Percentiles rank a stretch among this genome's conserved stretches.
phyloP scores from a whole-genome alignment of 1,140 invertebrate genomes.

The Euborellia annulipes region DNA sequence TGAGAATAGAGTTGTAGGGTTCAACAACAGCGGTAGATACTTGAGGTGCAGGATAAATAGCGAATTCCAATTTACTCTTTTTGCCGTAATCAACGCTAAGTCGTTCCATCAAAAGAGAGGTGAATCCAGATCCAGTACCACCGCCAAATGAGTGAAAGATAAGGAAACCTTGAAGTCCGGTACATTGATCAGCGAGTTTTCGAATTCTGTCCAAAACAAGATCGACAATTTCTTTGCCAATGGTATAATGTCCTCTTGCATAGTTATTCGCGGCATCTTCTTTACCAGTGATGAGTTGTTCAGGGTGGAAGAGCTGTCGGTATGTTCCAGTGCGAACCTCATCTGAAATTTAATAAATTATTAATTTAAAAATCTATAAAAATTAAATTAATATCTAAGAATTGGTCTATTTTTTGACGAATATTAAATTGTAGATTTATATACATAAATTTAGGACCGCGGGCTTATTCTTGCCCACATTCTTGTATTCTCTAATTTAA shows the following conservation, averaged over 20 bases:
- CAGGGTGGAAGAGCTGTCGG: conserved; percentile 70
- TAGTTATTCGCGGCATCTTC: conserved; percentile 86
- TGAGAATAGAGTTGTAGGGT: conserved; percentile 76
- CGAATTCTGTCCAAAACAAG: conserved; percentile 60
- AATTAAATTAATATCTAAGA: no score
- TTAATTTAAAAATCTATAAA: no score
- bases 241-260: conserved; percentile 79
- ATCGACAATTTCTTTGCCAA: conserved; percentile 77
- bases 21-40: conserved; percentile 78
- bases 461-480: no score
- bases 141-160: conserved; percentile 83
- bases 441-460: no score
- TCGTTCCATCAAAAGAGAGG: conserved; percentile 72
- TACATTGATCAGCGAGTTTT: conserved; percentile 73
- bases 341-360: conserved; percentile 32
- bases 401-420: no score
- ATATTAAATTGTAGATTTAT: no score
- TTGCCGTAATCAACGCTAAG: conserved; percentile 80
- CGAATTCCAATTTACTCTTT: conserved; percentile 77
- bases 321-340: conserved; percentile 71
- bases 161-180: conserved; percentile 72
- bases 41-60: conserved; percentile 82
- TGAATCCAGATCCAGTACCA: conserved; percentile 77
- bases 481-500: no score
- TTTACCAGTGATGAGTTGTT: conserved; percentile 70